Evolutionary conservation across 2,888 invertebrate genomes (phyloP), one percentile per base, ranked within the genome.

Genomic region (Caenorhabditis wallacei): DNA sequence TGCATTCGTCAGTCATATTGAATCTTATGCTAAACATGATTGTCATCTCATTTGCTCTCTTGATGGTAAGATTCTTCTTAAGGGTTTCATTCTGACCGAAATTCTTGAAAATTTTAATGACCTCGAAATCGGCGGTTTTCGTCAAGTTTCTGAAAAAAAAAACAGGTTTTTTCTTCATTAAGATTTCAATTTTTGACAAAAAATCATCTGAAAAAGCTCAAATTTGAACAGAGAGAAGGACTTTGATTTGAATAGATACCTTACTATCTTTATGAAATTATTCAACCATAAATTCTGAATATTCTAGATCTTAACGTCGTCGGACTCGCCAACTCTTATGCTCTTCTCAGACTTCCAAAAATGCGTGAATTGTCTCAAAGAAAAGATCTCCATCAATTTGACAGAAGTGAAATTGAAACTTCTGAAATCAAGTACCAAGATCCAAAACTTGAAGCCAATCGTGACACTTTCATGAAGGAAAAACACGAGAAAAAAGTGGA

Each of bases 1-100:
- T 70, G 98, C 98, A 0, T 98, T 97, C 93, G 98, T 99, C 0
- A 98, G 98, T 0, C 97, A 96, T 92, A 94, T 98, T 81, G 95
- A 96, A 87, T 95, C 97, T 0, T 99, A 99, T 92, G 95, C 95
- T 13, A 98, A 98, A 92, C 98, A 99, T 93, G 98, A 98, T 92
- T 98, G 97, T 91, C 95, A 95, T 90, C 94, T 98, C 51, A 94
- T 98, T 64, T 94, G 99, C 84, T 94, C 95, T 88, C 93, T 84
- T 48, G 59, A 75, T 66, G 76, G 78, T 79, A 63, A 40, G 16
- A 13, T 8, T 18, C 13, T 16, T 82, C 4, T 40, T 18, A n/a
- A n/a, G n/a, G n/a, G n/a, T n/a, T n/a, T n/a, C n/a, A n/a, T n/a
- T n/a, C n/a, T n/a, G n/a, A n/a, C n/a, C n/a, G n/a, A n/a, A n/a